phyloP scores from a whole-genome alignment of 1,140 invertebrate genomes.

The Bombus difficillimus region DNA sequence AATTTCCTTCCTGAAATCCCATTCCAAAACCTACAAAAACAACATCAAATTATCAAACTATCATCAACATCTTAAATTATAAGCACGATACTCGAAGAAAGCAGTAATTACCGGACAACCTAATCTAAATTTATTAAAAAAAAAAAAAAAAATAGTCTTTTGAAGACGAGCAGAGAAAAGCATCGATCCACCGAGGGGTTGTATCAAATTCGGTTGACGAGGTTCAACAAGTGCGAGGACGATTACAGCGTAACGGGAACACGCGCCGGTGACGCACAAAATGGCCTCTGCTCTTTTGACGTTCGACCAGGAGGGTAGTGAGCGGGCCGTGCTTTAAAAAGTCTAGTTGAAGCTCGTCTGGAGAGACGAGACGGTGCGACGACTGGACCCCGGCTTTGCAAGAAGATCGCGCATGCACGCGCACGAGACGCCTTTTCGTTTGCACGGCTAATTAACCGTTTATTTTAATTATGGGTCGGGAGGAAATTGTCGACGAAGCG shows the following conservation, averaged over 20 bases:
- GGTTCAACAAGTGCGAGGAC: conserved; percentile 73
- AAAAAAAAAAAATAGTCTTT: neutral
- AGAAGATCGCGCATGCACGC: conserved; percentile 13
- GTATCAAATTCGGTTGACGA: conserved; percentile 47
- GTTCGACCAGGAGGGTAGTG: conserved; percentile 45
- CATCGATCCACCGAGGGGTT: neutral
- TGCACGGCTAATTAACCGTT: conserved; percentile 69
- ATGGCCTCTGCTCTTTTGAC: conserved; percentile 68
- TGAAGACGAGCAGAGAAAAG: too few relatives aligned
- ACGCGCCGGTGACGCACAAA: conserved; percentile 53
- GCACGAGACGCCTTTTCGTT: neutral
- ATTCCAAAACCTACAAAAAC: too few relatives aligned
- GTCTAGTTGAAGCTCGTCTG: conserved; percentile 43
- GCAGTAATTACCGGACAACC: neutral
- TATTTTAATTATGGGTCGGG: conserved; percentile 52
- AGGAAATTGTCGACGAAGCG: conserved; percentile 11
- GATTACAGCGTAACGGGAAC: neutral
- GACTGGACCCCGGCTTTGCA: neutral
- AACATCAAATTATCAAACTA: too few relatives aligned
- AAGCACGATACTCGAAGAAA: neutral
- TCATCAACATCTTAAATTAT: too few relatives aligned
- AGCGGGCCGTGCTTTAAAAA: conserved; percentile 62
- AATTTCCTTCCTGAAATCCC: too few relatives aligned
- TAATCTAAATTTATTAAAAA: too few relatives aligned
- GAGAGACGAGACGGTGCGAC: neutral